A percentile compares a stretch with the other conserved stretches of the same genome.
phyloP scores from a whole-genome alignment of 2,797 vertebrate genomes.

The Garrulus glandarius region DNA sequence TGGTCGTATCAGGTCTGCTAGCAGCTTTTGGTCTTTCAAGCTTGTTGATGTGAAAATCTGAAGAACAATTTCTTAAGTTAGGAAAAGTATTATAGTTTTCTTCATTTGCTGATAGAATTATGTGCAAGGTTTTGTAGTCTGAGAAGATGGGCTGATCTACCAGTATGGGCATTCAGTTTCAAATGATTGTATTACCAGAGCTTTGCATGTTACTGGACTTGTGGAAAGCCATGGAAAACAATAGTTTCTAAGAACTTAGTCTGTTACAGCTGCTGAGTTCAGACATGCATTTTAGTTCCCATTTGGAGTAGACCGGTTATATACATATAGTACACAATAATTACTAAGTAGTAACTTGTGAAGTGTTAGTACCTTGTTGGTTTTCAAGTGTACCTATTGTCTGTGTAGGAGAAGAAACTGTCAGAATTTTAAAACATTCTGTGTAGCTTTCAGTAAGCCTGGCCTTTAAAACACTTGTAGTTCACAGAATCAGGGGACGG shows the following conservation, averaged over 20 bases:
- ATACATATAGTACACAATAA: not conserved
- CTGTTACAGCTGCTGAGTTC: not conserved
- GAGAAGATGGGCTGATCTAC: not conserved
- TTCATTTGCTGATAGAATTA: not conserved
- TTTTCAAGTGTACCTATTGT: not conserved
- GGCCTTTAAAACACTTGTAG: not conserved
- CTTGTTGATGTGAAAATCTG: not conserved
- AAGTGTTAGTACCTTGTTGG: not conserved
- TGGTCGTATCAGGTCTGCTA: not conserved
- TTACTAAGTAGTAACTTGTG: not conserved
- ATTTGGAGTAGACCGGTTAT: not conserved
- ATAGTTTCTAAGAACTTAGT: not conserved
- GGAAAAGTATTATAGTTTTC: not conserved
- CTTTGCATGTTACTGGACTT: not conserved
- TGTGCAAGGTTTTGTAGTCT: not conserved
- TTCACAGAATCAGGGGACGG: not conserved
- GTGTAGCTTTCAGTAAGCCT: not conserved
- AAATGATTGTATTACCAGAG: not conserved
- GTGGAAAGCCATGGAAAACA: not conserved
- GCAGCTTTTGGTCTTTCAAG: not conserved
- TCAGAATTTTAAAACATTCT: not conserved
- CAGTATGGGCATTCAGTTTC: not conserved
- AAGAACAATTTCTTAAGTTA: not conserved
- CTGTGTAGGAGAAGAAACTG: not conserved
- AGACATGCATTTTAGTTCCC: not conserved